A percentile compares a stretch with the other conserved stretches of the same genome.
These are phyloP conservation scores for Troides aeacus DNA, from an alignment of 2,888 invertebrate species.

Conservation along the genomic window DNA sequence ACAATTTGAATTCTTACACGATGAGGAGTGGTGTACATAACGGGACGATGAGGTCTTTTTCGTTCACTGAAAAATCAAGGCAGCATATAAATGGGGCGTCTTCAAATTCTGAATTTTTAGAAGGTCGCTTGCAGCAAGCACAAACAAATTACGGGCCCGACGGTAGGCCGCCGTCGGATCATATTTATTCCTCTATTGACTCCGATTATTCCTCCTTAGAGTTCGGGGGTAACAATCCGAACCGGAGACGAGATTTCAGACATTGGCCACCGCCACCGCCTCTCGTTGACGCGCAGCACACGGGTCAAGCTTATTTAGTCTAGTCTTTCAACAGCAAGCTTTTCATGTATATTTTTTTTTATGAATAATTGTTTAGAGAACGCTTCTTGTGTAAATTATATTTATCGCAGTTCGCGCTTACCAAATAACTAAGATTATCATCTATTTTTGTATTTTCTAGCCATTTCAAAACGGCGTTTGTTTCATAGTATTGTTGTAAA, in stretches of 20 bases:
- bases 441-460: constrained; percentile 78
- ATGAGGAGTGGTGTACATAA: constrained; percentile 82
- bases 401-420: constrained; percentile 71
- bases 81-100: constrained; percentile 68
- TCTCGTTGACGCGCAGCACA: constrained; percentile 66
- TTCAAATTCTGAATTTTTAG: constrained; percentile 83
- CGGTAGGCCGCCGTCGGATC: constrained; percentile 90
- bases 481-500: constrained; percentile 72
- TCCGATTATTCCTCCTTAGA: constrained; percentile 93
- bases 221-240: constrained; percentile 76
- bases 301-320: constrained; percentile 76
- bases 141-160: constrained; percentile 73
- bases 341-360: constrained; percentile 48
- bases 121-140: constrained; percentile 59
- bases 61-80: constrained; percentile 77
- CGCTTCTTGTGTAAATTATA: constrained; percentile 74
- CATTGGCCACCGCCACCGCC: constrained; percentile 75
- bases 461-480: constrained; percentile 63
- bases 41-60: constrained; percentile 81
- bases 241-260: constrained; percentile 67
- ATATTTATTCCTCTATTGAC: constrained; percentile 94
- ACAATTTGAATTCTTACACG: constrained; percentile 91
- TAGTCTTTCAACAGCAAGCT: constrained; percentile 59
- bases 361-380: constrained; percentile 62
- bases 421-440: constrained; percentile 76